Evolutionary conservation across 2,888 invertebrate genomes (phyloP), one percentile per base, ranked within the genome.

Genomic region (Xylophagus ater): DNA sequence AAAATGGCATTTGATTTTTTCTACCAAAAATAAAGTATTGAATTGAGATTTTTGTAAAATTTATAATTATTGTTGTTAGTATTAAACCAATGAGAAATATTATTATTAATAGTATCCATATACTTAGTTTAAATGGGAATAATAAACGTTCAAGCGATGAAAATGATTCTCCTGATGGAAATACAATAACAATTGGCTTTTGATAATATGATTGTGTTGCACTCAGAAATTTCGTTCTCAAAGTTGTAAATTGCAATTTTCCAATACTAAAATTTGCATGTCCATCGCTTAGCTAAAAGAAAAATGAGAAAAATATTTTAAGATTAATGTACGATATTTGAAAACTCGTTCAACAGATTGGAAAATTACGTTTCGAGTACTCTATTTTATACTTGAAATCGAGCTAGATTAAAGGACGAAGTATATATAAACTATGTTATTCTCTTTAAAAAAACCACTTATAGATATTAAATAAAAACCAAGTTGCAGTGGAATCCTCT

Each of bases 181-280:
- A 12, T 14, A 34, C 38, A n/a, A 42, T 25, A 3, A 31, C 31
- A 1, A 42, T 17, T 9, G 28, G 18, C 5, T 28, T 20, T 13
- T 35, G 21, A 13, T 18, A 23, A 29, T 42, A 40, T 5, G n/a
- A 23, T 4, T 18, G 0, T 3, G 26, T 14, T 24, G 40, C 4
- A 9, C 29, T 31, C 29, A 36, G 25, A 5, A 34, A 12, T 15
- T 19, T 9, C 2, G 33, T 7, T 9, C 43, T 32, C 4, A 14
- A 13, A 14, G 32, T 19, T 10, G 35, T 35, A 14, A 21, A n/a
- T 2, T 24, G 32, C 10, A 23, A 32, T 1, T 26, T 24, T 1
- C 37, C 34, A 4, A 39, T 17, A n/a, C 37, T 38, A 9, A 46
- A 13, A 32, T 46, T 46, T 4, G 29, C 37, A 12, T 14, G 8